These are phyloP conservation scores for Nixonia krombeini DNA, from an alignment of 1,140 invertebrate species.

Conservation along the genomic window DNA sequence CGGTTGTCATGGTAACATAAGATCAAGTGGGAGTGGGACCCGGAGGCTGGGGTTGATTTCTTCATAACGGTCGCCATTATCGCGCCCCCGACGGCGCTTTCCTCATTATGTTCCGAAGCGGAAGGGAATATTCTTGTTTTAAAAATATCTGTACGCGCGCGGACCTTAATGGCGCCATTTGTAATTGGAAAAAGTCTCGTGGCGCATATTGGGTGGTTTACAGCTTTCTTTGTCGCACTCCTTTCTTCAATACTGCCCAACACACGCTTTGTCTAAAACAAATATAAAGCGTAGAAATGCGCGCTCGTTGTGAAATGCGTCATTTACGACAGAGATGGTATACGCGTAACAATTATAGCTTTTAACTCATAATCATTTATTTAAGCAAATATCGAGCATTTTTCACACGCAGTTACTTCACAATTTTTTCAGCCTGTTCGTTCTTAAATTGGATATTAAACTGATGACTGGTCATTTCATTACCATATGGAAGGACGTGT, in stretches of 20 bases:
- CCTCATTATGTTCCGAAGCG: slow-evolving; percentile 64
- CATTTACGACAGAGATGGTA: too few species aligned
- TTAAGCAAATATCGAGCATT: too few species aligned
- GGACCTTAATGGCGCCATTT: slow-evolving; percentile 62
- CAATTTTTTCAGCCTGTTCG: too few species aligned
- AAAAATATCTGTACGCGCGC: slow-evolving; percentile 59
- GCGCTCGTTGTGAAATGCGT: too few species aligned
- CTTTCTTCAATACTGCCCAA: too few species aligned
- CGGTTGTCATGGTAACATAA: slow-evolving; percentile 67
- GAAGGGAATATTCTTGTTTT: slow-evolving; percentile 67
- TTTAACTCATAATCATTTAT: too few species aligned
- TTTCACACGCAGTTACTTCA: too few species aligned
- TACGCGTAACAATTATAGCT: too few species aligned
- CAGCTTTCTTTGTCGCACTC: slow-evolving; percentile 15
- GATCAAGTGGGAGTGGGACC: slow-evolving; percentile 53
- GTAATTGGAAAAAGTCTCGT: slow-evolving; percentile 65
- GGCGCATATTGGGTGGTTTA: slow-evolving; percentile 50
- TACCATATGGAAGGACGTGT: too few species aligned
- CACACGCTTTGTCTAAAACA: not conserved
- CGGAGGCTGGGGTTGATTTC: slow-evolving; percentile 63
- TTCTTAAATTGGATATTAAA: too few species aligned
- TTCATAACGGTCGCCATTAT: slow-evolving; percentile 72
- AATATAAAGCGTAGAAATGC: not conserved
- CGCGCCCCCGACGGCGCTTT: slow-evolving; percentile 59
- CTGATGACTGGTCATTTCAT: too few species aligned